These are phyloP conservation scores for Mesoclemmys tuberculata DNA, from an alignment of 2,113 vertebrate genomes.

Conservation along the genomic window DNA sequence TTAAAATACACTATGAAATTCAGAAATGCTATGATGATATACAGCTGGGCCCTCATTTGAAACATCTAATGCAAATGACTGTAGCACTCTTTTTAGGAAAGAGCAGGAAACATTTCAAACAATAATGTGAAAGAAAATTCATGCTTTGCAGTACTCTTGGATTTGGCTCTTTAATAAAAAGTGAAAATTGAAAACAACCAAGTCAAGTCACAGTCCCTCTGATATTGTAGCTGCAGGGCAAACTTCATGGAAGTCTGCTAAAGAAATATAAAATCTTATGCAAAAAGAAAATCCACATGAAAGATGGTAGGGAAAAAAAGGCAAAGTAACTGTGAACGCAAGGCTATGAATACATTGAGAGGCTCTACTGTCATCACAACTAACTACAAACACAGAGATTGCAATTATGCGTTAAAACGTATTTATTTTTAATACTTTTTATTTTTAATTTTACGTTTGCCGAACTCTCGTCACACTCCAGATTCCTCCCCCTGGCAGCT, in stretches of 20 bases:
- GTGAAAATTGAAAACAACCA: constrained; percentile 69
- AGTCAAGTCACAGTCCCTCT: constrained; percentile 54
- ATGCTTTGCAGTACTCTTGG: constrained; percentile 45
- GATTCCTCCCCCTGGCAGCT: neutral
- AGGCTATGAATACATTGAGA: constrained; percentile 31
- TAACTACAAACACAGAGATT: constrained; percentile 39
- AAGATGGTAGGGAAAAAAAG: constrained; percentile 5
- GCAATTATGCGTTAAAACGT: constrained; percentile 20
- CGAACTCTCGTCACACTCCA: neutral
- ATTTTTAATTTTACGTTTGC: constrained; percentile 35
- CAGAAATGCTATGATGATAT: neutral
- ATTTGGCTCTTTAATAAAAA: constrained; percentile 68
- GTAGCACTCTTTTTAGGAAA: neutral
- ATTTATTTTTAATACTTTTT: constrained; percentile 28
- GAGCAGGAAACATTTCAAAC: constrained; percentile 33
- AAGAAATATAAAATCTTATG: constrained; percentile 58
- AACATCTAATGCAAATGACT: constrained; percentile 10
- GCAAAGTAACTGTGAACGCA: constrained; percentile 24
- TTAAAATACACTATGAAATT: neutral
- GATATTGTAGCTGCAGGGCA: constrained; percentile 72
- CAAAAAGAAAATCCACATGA: constrained; percentile 53
- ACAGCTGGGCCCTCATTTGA: constrained; percentile 27
- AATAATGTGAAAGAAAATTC: constrained; percentile 56
- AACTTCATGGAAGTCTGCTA: constrained; percentile 49
- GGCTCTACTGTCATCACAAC: constrained; percentile 7